Base-by-base conservation (phyloP, 2,113 vertebrate species). In the Thunnus maccoyii region DNA sequence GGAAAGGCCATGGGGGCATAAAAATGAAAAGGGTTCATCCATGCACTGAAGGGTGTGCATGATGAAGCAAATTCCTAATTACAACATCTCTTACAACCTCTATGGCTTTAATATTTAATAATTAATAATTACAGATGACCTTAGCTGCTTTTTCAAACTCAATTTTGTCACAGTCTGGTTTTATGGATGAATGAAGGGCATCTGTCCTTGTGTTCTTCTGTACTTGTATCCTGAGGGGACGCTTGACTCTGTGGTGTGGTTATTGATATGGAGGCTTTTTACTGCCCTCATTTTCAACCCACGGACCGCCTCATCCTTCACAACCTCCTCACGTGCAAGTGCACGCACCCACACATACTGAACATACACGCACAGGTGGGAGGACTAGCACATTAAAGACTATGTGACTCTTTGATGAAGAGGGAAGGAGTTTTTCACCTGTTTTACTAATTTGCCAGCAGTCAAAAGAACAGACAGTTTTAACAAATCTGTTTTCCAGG, bases 231-330 rank as follows among this genome's bases (percentile, higher is more conserved):
- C 61, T 65, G 52, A 58, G 66, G 78, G 72, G 36, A 66, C 8
- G 4, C 65, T 83, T 75, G 63, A 64, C 74, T 66, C 13, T 16
- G 56, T 54, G 10, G 11, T 72, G 56, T 52, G 25, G 60, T 86
- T 82, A 74, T 46, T 51, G 56, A 78, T 77, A 46, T 30, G 20
- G 13, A 71, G 20, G 10, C 17, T 44, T 63, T 80, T 85, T 60
- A 32, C 47, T 67, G 47, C 18, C 72, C 30, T 67, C 44, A 13
- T 68, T 74, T 65, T 36, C 54, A 82, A 36, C 57, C 56, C 41
- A 47, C 30, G 55, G 15, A 51, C 6, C 3, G 7, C 18, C 52
- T 55, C 30, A 6, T 63, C 70, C 57, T 75, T 41, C 72, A 27
- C 73, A 56, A 3, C 47, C 46, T 55, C 30, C 30, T 62, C 70